Evolutionary conservation across 2,797 vertebrate species (phyloP).

Genomic region (Pogoniulus pusillus): DNA sequence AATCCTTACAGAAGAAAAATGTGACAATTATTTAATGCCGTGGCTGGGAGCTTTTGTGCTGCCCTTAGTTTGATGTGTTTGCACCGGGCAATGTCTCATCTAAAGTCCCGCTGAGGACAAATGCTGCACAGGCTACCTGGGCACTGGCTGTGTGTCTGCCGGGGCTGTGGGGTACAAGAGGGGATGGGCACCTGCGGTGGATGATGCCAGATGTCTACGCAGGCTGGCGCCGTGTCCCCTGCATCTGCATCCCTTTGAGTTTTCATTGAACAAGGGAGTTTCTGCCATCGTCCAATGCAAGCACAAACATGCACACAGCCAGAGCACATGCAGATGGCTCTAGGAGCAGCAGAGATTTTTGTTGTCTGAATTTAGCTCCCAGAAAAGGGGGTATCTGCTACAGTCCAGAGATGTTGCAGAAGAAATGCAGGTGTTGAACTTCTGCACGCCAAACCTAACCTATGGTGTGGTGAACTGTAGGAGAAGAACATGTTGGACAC

Average conservation of each 20-base stretch:
- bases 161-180: neutral
- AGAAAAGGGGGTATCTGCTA: conserved; percentile 7
- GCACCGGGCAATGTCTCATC: conserved; percentile 15
- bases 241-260: neutral
- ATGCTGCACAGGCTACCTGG: neutral
- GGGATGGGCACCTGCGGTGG: fast-evolving
- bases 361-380: neutral
- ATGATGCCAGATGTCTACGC: neutral
- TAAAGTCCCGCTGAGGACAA: neutral
- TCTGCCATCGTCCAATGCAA: neutral
- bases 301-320: neutral
- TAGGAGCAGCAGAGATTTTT: neutral
- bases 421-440: neutral
- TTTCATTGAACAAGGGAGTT: neutral
- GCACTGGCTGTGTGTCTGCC: neutral
- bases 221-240: neutral
- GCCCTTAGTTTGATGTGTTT: neutral
- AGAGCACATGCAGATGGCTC: neutral
- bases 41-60: conserved; percentile 42
- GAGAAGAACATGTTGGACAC: neutral
- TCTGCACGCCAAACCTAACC: fast-evolving
- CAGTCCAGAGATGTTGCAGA: neutral
- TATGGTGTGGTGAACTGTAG: fast-evolving
- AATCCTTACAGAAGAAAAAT: conserved; percentile 74
- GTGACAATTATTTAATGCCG: conserved; percentile 68